phyloP scores from a whole-genome alignment of 2,113 vertebrate species.

The Spea multiplicata region DNA sequence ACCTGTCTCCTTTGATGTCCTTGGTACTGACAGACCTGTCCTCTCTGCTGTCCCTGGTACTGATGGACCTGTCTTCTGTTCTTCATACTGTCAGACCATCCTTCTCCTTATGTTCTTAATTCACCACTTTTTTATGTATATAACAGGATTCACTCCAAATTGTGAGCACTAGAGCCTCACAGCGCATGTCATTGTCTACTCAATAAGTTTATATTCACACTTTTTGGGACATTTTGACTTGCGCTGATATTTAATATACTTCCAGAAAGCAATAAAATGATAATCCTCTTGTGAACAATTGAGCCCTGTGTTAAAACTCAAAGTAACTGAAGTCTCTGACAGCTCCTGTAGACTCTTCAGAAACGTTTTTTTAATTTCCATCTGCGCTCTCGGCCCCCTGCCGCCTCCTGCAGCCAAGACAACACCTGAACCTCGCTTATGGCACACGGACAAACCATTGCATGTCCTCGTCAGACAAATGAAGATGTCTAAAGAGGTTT shows the following conservation, averaged over 20 bases:
- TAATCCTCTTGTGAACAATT: not conserved
- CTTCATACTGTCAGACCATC: no score
- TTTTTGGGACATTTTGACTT: no score
- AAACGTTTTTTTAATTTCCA: not conserved
- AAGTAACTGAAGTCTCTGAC: not conserved
- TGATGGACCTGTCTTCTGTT: not conserved
- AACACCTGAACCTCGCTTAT: not conserved
- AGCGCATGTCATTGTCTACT: no score
- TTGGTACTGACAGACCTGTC: no score
- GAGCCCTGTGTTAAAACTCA: not conserved
- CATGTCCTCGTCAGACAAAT: conserved; percentile 1
- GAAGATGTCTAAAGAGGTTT: not conserved
- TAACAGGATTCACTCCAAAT: no score
- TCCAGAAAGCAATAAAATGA: not conserved
- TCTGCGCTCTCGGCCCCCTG: not conserved
- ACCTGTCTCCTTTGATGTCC: no score
- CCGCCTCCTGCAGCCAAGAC: not conserved
- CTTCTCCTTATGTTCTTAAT: no score
- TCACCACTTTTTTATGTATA: no score
- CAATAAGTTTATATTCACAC: no score
- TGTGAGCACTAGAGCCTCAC: no score
- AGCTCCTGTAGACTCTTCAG: not conserved
- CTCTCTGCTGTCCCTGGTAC: not conserved
- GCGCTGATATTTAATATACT: no score
- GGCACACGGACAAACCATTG: not conserved